phyloP scores from a whole-genome alignment of 2,113 vertebrate species.

The Pleuronectes platessa region DNA sequence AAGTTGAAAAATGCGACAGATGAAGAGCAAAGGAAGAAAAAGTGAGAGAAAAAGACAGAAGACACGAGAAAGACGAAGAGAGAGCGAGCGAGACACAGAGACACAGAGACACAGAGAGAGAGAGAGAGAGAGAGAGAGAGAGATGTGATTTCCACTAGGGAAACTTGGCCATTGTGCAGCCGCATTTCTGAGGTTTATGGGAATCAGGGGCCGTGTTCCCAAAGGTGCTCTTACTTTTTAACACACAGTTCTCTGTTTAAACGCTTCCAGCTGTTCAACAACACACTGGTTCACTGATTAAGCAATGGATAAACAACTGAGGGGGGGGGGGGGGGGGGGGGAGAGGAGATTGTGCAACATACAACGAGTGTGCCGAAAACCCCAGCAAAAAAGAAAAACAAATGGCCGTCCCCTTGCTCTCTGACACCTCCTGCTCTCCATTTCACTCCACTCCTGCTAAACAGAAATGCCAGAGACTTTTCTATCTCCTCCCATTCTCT shows the following conservation, averaged over 20 bases:
- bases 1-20: conserved; percentile 43
- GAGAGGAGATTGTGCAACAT: conserved; percentile 38
- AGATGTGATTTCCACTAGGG: conserved; percentile 64
- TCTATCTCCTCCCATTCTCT: conserved; percentile 56
- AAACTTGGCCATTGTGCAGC: conserved; percentile 75
- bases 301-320: conserved; percentile 42
- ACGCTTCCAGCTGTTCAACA: conserved; percentile 70
- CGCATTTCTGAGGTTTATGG: conserved; percentile 76
- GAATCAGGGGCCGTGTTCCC: conserved; percentile 71
- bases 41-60: conserved; percentile 11
- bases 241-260: conserved; percentile 71
- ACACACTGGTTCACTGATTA: conserved; percentile 55
- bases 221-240: conserved; percentile 72
- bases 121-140: conserved; percentile 29
- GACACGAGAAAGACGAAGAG: neutral
- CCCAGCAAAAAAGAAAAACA: conserved; percentile 2
- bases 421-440: conserved; percentile 16
- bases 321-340: neutral
- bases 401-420: neutral
- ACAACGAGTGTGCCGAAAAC: neutral
- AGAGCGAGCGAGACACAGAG: neutral
- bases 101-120: conserved; percentile 19
- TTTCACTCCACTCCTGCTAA: conserved; percentile 40
- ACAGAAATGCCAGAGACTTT: conserved; percentile 47
- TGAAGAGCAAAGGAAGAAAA: conserved; percentile 7